A percentile compares a stretch with the other conserved stretches of the same genome.
Evolutionary conservation across 2,888 invertebrate genomes (phyloP).

Genomic region (Cacoxenus indagator): DNA sequence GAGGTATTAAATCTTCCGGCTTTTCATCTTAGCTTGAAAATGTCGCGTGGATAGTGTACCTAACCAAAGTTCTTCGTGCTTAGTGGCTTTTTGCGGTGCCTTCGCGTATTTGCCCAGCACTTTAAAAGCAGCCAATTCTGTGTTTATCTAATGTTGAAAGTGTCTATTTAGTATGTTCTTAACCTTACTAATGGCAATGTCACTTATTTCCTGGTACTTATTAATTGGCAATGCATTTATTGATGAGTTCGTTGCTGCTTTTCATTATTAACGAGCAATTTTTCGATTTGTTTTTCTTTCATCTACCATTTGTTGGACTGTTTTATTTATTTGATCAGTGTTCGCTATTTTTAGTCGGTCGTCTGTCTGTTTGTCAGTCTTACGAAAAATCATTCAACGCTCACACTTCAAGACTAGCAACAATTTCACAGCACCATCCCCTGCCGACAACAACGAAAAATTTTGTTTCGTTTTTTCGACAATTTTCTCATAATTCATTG

Average conservation of each 20-base stretch:
- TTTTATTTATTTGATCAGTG: not conserved
- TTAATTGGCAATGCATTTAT: not conserved
- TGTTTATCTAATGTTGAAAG: not conserved
- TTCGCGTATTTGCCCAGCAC: not conserved
- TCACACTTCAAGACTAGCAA: not conserved
- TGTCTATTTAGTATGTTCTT: not conserved
- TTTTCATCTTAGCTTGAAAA: too few species aligned
- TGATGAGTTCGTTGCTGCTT: not conserved
- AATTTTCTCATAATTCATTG: conserved; percentile 19
- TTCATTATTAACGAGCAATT: not conserved
- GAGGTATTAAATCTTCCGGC: not conserved
- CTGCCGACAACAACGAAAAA: too few species aligned
- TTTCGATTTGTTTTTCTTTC: not conserved
- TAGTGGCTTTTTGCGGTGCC: not conserved
- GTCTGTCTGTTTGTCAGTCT: too few species aligned
- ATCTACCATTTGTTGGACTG: not conserved
- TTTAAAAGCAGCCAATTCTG: not conserved
- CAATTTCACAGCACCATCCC: too few species aligned
- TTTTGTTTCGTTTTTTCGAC: not conserved
- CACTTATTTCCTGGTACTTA: not conserved
- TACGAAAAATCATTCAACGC: too few species aligned
- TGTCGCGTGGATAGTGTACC: too few species aligned
- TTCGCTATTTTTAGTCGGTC: not conserved
- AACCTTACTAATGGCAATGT: not conserved
- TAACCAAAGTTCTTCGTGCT: too few species aligned